These are phyloP conservation scores for Carassius auratus DNA, from an alignment of 2,113 vertebrate genomes.

Conservation along the genomic window DNA sequence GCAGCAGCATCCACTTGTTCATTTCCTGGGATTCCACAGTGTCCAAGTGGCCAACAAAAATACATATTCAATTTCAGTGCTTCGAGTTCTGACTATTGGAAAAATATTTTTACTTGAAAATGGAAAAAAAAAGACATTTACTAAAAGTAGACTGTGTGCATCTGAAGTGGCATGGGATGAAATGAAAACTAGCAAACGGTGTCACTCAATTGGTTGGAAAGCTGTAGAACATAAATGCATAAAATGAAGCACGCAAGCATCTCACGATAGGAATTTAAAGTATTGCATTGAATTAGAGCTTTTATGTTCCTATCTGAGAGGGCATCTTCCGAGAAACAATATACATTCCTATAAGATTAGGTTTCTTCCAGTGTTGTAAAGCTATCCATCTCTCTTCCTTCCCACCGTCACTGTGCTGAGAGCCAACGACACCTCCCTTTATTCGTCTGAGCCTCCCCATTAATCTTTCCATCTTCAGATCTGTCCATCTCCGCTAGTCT, in stretches of 20 bases:
- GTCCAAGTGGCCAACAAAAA: too few species aligned
- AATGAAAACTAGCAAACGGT: too few species aligned
- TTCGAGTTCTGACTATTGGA: too few species aligned
- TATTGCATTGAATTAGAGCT: neutral
- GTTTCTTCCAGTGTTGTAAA: constrained; percentile 11
- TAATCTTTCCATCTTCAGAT: constrained; percentile 26
- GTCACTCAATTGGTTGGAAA: too few species aligned
- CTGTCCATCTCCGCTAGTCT: neutral
- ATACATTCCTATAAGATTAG: constrained; percentile 31
- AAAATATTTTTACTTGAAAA: too few species aligned
- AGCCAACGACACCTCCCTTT: constrained; percentile 11
- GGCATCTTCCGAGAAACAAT: neutral
- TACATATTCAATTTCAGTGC: too few species aligned
- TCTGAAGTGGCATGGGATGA: too few species aligned
- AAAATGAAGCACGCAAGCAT: neutral
- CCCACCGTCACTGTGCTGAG: neutral
- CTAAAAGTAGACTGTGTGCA: too few species aligned
- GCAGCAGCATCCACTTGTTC: too few species aligned
- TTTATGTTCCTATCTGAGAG: neutral
- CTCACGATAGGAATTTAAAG: neutral
- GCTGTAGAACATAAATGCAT: too few species aligned
- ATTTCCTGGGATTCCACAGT: too few species aligned
- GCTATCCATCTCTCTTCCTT: neutral
- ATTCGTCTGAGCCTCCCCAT: neutral
- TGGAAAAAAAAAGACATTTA: too few species aligned